A percentile compares a stretch with the other conserved stretches of the same genome.
phyloP scores from a whole-genome alignment of 2,113 vertebrate genomes.

The Peromyscus californicus region DNA sequence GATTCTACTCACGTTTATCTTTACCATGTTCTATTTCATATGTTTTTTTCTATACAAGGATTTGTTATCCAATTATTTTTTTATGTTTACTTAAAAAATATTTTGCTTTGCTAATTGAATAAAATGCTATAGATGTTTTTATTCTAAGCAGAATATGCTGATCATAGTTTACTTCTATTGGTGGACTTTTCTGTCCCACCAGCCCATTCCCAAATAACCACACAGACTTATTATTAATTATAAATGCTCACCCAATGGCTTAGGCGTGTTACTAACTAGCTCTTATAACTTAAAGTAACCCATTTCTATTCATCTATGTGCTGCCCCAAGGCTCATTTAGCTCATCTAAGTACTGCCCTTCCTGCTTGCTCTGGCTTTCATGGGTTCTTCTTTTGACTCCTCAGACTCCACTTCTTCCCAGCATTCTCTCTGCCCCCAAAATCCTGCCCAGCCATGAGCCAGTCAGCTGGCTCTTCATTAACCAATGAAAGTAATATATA shows the following conservation, averaged over 20 bases:
- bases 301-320: background rate
- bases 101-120: background rate
- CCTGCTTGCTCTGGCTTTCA: background rate
- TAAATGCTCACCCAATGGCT: background rate
- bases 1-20: background rate
- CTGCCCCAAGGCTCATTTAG: background rate
- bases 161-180: conserved; percentile 26
- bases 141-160: conserved; percentile 1
- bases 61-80: background rate
- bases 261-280: background rate
- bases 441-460: background rate
- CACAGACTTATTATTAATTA: background rate
- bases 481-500: background rate
- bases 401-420: background rate
- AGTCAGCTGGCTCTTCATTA: background rate
- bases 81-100: background rate
- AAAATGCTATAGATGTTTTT: conserved; percentile 11
- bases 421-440: background rate
- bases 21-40: background rate
- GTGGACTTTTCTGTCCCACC: background rate
- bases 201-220: background rate
- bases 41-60: background rate
- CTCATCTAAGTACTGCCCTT: background rate
- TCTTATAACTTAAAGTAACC: background rate
- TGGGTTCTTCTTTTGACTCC: background rate